Evolutionary conservation across 2,888 invertebrate species (phyloP).

Genomic region (Lochmaea crataegi): DNA sequence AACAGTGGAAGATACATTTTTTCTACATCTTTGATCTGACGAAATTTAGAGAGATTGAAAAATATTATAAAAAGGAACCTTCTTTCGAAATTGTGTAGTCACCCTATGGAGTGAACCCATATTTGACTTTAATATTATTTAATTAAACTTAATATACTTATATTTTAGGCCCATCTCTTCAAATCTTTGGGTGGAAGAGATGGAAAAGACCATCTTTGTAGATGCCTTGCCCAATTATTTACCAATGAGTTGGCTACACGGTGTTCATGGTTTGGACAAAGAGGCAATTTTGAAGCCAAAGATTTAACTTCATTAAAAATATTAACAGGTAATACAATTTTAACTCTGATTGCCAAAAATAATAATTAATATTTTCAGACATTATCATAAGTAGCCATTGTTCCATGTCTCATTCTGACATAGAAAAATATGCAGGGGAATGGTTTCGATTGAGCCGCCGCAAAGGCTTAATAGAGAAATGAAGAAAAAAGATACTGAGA

Average conservation of each 20-base stretch:
- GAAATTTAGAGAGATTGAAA: too few species aligned
- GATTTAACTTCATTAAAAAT: constrained; percentile 5
- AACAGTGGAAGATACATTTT: too few species aligned
- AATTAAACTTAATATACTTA: too few species aligned
- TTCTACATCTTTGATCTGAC: too few species aligned
- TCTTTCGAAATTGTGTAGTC: constrained; percentile 1
- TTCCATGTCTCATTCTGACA: too few species aligned
- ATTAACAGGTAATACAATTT: constrained; percentile 8
- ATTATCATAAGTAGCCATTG: background rate
- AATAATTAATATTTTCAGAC: background rate
- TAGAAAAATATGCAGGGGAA: too few species aligned
- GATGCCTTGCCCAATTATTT: constrained; percentile 19
- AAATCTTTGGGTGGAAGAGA: constrained; percentile 24
- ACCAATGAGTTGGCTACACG: constrained; percentile 11
- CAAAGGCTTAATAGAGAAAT: constrained; percentile 8
- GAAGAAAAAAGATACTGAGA: background rate
- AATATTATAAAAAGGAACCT: constrained; percentile 10
- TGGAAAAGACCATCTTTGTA: constrained; percentile 10
- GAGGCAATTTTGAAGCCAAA: background rate
- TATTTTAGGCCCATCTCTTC: constrained; percentile 16
- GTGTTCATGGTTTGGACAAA: constrained; percentile 8
- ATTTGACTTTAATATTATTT: constrained; percentile 10
- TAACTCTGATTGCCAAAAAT: background rate
- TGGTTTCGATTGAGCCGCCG: background rate
- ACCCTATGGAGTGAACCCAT: constrained; percentile 6